Conservation (phyloP, 92 coral and sea anemone species). For the Paramuricea clavata region DNA sequence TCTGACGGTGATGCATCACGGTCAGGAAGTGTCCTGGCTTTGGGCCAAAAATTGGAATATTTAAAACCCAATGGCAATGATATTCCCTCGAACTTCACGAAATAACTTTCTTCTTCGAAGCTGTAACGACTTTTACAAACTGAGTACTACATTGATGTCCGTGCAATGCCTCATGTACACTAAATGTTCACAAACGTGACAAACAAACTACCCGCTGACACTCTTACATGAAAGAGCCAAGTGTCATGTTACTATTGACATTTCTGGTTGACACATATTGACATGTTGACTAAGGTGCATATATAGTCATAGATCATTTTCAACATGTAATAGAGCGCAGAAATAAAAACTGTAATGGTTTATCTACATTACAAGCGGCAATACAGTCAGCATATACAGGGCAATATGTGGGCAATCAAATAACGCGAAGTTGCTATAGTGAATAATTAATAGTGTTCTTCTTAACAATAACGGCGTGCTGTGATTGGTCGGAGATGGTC, state of each 20-base stretch:
- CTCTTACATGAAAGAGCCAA: background rate
- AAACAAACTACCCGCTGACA: constrained; percentile 3
- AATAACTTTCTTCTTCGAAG: background rate
- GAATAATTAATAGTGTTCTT: constrained; percentile 44
- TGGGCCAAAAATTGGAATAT: background rate
- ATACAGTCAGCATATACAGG: background rate
- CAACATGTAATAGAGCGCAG: background rate
- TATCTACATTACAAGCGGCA: background rate
- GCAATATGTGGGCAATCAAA: background rate
- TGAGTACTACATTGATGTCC: background rate
- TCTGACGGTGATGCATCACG: background rate
- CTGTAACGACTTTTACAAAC: background rate
- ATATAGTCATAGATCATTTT: background rate
- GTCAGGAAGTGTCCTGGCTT: background rate
- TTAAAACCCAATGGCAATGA: background rate
- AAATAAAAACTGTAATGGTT: background rate
- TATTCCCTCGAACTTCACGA: background rate
- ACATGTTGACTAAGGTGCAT: background rate
- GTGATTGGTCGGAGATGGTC: constrained; percentile 79
- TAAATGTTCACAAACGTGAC: background rate
- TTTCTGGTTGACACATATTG: background rate
- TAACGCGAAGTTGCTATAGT: constrained; percentile 41
- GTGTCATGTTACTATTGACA: constrained; percentile 33
- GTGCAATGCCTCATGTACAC: background rate
- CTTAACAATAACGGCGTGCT: constrained; percentile 50